Conservation (phyloP, 2,888 invertebrate genomes). For the Polyommatus iphigenia region DNA sequence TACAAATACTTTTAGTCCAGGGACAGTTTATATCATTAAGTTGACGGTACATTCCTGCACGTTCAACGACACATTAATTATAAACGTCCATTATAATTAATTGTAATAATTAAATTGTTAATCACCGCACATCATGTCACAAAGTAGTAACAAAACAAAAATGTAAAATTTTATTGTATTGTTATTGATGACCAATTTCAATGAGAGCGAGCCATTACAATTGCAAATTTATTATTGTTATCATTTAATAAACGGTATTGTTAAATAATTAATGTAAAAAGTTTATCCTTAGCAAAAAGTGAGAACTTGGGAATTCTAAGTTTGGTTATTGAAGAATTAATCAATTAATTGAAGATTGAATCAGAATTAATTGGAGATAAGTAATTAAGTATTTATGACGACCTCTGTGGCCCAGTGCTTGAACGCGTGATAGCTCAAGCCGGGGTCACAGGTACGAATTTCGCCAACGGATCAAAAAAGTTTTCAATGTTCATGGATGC, state of each 20-base stretch:
- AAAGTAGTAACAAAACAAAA: neutral
- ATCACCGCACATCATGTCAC: neutral
- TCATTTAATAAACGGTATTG: conserved; percentile 2
- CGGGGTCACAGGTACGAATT: too few species aligned
- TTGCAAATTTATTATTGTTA: neutral
- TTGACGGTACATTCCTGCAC: too few species aligned
- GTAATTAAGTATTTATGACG: too few species aligned
- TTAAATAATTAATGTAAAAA: neutral
- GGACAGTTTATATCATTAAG: too few species aligned
- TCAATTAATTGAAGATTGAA: too few species aligned
- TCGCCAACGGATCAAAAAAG: too few species aligned
- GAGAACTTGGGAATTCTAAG: neutral
- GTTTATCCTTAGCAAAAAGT: neutral
- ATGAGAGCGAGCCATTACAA: neutral
- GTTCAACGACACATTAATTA: neutral
- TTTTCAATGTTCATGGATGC: too few species aligned
- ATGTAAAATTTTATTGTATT: conserved; percentile 6
- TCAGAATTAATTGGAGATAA: neutral
- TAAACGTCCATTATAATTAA: neutral
- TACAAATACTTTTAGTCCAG: too few species aligned
- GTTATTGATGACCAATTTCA: neutral
- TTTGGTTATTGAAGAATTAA: neutral
- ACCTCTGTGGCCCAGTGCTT: too few species aligned
- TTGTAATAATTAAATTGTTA: neutral
- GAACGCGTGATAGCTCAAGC: too few species aligned